Evolutionary conservation across 2,797 vertebrate species (phyloP).

Genomic region (Sphaeramia orbicularis): DNA sequence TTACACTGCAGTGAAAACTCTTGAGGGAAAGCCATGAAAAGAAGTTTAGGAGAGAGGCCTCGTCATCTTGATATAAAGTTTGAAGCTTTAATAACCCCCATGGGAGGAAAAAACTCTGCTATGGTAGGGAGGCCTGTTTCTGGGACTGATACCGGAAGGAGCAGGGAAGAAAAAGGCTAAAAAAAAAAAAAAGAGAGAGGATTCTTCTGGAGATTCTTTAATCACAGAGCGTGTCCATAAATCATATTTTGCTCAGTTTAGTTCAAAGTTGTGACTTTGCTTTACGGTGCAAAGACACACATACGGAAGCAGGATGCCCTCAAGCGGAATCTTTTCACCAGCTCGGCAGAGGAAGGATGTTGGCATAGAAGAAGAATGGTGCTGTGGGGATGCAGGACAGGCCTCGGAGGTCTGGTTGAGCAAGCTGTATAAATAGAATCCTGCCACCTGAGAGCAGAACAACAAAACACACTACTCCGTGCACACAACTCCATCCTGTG

Average conservation of each 20-base stretch:
- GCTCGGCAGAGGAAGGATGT: conserved; percentile 29
- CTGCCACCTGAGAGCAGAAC: conserved; percentile 6
- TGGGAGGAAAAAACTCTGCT: conserved; percentile 14
- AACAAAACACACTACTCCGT: background rate
- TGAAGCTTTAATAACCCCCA: conserved; percentile 41
- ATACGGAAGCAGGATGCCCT: conserved; percentile 25
- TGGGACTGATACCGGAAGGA: conserved; percentile 18
- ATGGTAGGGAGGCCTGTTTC: background rate
- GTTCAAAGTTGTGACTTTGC: conserved; percentile 13
- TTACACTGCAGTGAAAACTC: conserved; percentile 31
- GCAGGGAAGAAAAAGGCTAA: background rate
- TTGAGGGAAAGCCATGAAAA: conserved; percentile 25
- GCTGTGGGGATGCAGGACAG: conserved; percentile 21
- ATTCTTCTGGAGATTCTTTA: conserved; percentile 22
- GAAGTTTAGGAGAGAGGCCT: conserved; percentile 39
- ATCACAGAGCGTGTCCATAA: conserved; percentile 29
- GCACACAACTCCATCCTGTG: background rate
- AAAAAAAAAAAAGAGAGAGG: background rate
- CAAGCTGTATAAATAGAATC: conserved; percentile 23
- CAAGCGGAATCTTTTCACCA: conserved; percentile 19
- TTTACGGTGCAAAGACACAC: conserved; percentile 18
- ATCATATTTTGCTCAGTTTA: conserved; percentile 22
- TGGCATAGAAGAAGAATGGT: conserved; percentile 26
- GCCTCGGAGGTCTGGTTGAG: conserved; percentile 14
- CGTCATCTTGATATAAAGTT: conserved; percentile 48